A percentile compares a stretch with the other conserved stretches of the same genome.
phyloP scores from a whole-genome alignment of 1,140 invertebrate species.

The silkworm (Bombyx mori) region ASM3026992v2 NC_085129.1:7215501-7216000 shows the following conservation, averaged over 20 bases:
- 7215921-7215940: conserved; percentile 71
- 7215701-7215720: conserved; percentile 73
- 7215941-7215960: conserved; percentile 72
- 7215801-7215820: conserved; percentile 73
- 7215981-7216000: conserved; percentile 61
- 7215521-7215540: too few relatives aligned
- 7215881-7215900: conserved; percentile 75
- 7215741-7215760: conserved; percentile 73
- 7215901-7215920: conserved; percentile 70
- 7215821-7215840: conserved; percentile 74
- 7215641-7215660: too few relatives aligned
- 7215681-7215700: too few relatives aligned
- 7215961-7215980: conserved; percentile 70
- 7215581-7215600: too few relatives aligned
- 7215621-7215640: too few relatives aligned
- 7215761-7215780: conserved; percentile 73
- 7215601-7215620: too few relatives aligned
- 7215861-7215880: conserved; percentile 74
- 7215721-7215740: conserved; percentile 73
- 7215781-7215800: conserved; percentile 76
- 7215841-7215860: conserved; percentile 75
- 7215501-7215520: too few relatives aligned
- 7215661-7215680: too few relatives aligned
- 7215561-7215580: too few relatives aligned
- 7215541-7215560: too few relatives aligned